phyloP scores from a whole-genome alignment of 2,113 vertebrate species.

The Catharus minimus region DNA sequence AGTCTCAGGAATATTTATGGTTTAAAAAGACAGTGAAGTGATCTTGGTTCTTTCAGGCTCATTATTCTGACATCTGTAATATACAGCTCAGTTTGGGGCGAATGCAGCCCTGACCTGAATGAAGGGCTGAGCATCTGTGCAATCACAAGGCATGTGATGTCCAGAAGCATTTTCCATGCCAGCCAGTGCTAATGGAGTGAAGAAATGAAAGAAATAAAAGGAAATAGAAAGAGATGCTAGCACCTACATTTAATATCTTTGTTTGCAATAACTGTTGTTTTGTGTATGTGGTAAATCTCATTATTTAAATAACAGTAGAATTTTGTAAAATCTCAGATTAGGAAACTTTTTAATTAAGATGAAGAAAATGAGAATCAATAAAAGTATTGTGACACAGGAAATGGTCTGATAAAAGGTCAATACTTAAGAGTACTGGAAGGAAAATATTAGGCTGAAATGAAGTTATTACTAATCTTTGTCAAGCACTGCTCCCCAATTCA shows the following conservation, averaged over 20 bases:
- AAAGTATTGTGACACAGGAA: not conserved
- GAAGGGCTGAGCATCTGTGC: not conserved
- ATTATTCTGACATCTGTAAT: slow-evolving; percentile 18
- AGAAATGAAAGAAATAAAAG: not conserved
- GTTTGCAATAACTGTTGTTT: not conserved
- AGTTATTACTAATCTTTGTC: not conserved
- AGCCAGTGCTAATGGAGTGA: not conserved
- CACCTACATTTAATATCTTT: not conserved
- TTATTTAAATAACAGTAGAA: not conserved
- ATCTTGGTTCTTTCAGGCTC: not conserved
- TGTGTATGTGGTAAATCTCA: not conserved
- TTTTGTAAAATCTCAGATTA: not conserved
- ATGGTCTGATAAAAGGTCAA: not conserved
- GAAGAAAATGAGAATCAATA: not conserved
- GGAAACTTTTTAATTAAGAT: not conserved
- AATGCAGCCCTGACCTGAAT: not conserved
- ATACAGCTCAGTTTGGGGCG: not conserved
- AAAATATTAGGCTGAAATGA: not conserved
- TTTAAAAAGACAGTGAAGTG: not conserved
- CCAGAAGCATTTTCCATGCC: not conserved
- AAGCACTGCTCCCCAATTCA: not conserved
- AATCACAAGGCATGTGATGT: not conserved
- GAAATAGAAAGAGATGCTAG: not conserved
- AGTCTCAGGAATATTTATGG: not conserved
- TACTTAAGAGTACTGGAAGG: not conserved